Evolutionary conservation across 2,797 vertebrate species (phyloP), one percentile per base, ranked within the genome.

Genomic region (Pelobates cultripes): DNA sequence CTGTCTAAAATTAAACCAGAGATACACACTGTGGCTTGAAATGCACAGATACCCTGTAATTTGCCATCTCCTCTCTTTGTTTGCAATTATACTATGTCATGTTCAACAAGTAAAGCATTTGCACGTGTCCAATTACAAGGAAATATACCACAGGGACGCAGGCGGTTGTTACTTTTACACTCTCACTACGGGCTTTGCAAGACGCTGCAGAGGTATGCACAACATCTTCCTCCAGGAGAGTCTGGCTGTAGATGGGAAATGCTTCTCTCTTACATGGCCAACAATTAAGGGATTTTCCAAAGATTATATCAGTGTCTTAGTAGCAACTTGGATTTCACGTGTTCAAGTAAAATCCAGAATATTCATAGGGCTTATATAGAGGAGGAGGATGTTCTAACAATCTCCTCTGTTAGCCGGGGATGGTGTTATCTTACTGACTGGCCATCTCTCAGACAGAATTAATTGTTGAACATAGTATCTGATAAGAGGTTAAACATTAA

Each of bases 31-130:
- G 86, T 60, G 87, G 81, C 86, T 82, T 89, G 86, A 90, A 91
- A 92, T 90, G 89, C 78, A 86, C 10, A 86, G 85, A 87, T 89
- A 75, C 88, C 70, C 86, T 83, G 84, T 89, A 91, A 94, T 92
- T 92, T 92, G 93, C 90, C 87, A 40, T 88, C 86, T 87, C 87
- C 88, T 88, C 87, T 88, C 84, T 91, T 91, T 90, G 90, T 92
- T 91, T 90, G 90, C 92, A 91, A 94, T 91, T 92, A 91, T 90
- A 76, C 72, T 84, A 67, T 76, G 73, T 80, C 77, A 75, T 79
- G 73, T 72, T 84, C 82, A 79, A 84, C 82, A 84, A 84, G 82
- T 84, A 75, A 75, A 63, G 42, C 60, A 64, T 53, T 53, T 72
- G 72, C 73, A 76, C 68, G 61, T 61, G 77, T 84, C 82, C 82